Conservation (phyloP, 2,888 invertebrate species). For the Odontothrips loti region DNA sequence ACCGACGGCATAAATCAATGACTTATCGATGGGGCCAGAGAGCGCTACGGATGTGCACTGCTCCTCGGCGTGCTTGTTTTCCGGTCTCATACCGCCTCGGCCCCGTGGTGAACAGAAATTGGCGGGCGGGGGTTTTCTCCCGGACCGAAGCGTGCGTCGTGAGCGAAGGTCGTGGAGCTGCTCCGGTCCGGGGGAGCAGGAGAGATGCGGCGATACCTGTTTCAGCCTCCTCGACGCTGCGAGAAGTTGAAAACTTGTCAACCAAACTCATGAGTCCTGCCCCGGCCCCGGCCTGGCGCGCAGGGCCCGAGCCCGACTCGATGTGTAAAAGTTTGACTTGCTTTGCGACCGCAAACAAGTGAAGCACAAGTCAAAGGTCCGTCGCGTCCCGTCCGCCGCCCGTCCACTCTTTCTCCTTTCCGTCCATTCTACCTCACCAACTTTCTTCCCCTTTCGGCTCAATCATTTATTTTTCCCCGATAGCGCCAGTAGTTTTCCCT, state of each 20-base stretch:
- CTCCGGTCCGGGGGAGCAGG: too few species aligned
- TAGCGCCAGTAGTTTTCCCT: background rate
- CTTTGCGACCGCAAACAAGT: constrained; percentile 3
- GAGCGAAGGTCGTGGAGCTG: too few species aligned
- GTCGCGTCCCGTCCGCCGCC: too few species aligned
- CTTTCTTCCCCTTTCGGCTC: background rate
- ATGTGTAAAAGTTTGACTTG: background rate
- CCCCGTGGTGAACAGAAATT: too few species aligned
- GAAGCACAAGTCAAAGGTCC: background rate
- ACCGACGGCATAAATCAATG: background rate
- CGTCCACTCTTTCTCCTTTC: background rate
- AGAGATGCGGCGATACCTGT: background rate
- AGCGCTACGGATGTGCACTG: too few species aligned
- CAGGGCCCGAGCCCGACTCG: too few species aligned
- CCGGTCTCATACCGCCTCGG: too few species aligned
- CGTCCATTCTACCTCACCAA: background rate
- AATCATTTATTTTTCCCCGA: constrained; percentile 1
- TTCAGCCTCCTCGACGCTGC: background rate
- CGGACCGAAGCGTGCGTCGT: too few species aligned
- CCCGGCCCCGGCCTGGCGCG: background rate
- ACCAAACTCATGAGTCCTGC: background rate
- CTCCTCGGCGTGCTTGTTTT: too few species aligned
- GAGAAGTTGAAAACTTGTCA: background rate
- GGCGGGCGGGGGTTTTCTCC: too few species aligned
- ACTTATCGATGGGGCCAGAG: too few species aligned